Base-by-base conservation (phyloP, 2,888 invertebrate species). In the Eupithecia dodoneata region DNA sequence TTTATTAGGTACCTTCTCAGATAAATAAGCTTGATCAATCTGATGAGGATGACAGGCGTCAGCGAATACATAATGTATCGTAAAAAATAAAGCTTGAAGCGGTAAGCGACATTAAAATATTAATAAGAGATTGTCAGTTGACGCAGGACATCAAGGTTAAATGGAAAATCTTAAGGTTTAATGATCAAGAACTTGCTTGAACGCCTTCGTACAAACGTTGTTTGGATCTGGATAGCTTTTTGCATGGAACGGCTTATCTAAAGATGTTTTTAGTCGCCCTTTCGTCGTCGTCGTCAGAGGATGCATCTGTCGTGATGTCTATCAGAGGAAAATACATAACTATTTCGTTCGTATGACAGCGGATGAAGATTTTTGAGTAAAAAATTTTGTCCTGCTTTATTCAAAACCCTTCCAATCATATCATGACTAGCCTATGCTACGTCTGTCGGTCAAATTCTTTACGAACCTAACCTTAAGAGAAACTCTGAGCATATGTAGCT, bases 61-160 rank as follows among this genome's bases (percentile, higher is more conserved):
- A 76, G 78, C 73, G 65, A 72, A 74, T 74, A 76, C 41, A 78
- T 59, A 69, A 67, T 69, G 10, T 9, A 0, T 63, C 49, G 74
- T 70, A 72, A 78, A 71, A 74, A 63, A 74, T 63, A 73, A 12
- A 73, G 63, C 72, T 76, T 42, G 59, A 42, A 79, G 78, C 66
- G 44, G 49, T 49, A 72, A 73, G 49, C 70, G 73, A 74, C 74
- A 65, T 76, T 76, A 76, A 73, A 76, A 73, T 79, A 47, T 79
- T 74, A 79, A 76, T 71, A 52, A 73, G 75, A 72, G 73, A 71
- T 71, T 73, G 76, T 75, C 73, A 73, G 76, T 75, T 55, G 13
- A 45, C 63, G 76, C 59, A 76, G 78, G 76, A 76, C 76, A 75
- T 4, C 79, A 76, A 80, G 80, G 79, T 70, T 70, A 65, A 66